Evolutionary conservation across 2,888 invertebrate species (phyloP), one percentile per base, ranked within the genome.

Genomic region (Alloplasta piceator): DNA sequence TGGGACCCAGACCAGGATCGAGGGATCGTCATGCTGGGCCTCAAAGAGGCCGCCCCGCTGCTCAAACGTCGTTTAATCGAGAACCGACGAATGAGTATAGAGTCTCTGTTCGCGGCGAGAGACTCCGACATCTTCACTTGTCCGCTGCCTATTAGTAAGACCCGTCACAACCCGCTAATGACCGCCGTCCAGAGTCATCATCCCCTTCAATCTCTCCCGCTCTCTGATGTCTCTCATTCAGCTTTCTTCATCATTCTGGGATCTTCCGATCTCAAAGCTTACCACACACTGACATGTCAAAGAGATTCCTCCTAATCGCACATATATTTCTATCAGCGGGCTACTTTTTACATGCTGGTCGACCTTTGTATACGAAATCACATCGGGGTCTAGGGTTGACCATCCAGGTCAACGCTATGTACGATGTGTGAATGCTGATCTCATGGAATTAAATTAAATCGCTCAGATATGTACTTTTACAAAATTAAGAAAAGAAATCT

Each of bases 11-110:
- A 76, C 81, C 41, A 80, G 81, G 87, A 85, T 83, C 82, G 83
- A 75, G 74, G 83, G 83, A 86, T 87, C 85, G 83, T 78, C 60
- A 48, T 66, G 56, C 70, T 66, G 82, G 83, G 83, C 82, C 86
- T 90, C 90, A 91, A 91, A 91, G 90, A 85, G 83, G 87, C 91
- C 91, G 91, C 88, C 87, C 67, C 56, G 89, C 86, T 86, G 68
- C 76, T 75, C 61, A 77, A 83, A 86, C 87, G 86, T 86, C 86
- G 85, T 89, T 90, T 90, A 88, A 86, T 88, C 86, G 86, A 26
- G 26, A 85, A 88, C 82, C 84, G 77, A 82, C 83, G 74, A 78
- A 64, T 55, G 73, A 61, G 58, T 46, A 74, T 72, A 67, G 82
- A 75, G n/a, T n/a, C n/a, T n/a, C n/a, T n/a, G n/a, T n/a, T n/a